These are phyloP conservation scores for Disparrhopalites patrizii DNA, from an alignment of 2,888 invertebrate genomes.

Conservation along the genomic window DNA sequence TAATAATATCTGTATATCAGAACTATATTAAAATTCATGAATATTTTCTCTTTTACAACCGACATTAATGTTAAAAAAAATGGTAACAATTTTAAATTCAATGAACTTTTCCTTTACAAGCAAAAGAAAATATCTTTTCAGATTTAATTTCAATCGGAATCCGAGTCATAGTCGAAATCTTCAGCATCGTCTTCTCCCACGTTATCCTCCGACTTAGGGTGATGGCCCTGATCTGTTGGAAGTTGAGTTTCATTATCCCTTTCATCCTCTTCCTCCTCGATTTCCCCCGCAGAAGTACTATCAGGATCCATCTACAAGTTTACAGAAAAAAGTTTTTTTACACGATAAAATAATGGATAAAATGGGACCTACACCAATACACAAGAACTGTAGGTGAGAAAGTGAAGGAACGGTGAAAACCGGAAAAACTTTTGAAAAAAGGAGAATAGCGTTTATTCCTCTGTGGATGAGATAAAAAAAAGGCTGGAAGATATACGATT, in stretches of 20 bases:
- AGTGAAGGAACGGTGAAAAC: too few relatives aligned
- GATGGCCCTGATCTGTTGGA: neutral
- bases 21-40: neutral
- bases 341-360: neutral
- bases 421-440: conserved; percentile 9
- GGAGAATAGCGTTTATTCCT: too few relatives aligned
- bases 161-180: neutral
- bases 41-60: neutral
- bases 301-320: conserved; percentile 10
- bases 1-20: neutral
- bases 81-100: neutral
- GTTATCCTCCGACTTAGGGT: neutral
- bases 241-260: conserved; percentile 1
- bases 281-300: conserved; percentile 6
- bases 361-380: too few relatives aligned
- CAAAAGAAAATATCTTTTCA: neutral
- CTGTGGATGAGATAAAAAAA: too few relatives aligned
- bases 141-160: neutral
- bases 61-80: neutral
- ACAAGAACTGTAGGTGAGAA: too few relatives aligned
- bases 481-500: conserved; percentile 5
- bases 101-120: too few relatives aligned
- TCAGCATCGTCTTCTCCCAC: conserved; percentile 12
- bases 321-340: conserved; percentile 4
- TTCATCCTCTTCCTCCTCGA: conserved; percentile 14